Evolutionary conservation across 2,113 vertebrate genomes (phyloP), one percentile per base, ranked within the genome.

Genomic region (Rissa tridactyla): DNA sequence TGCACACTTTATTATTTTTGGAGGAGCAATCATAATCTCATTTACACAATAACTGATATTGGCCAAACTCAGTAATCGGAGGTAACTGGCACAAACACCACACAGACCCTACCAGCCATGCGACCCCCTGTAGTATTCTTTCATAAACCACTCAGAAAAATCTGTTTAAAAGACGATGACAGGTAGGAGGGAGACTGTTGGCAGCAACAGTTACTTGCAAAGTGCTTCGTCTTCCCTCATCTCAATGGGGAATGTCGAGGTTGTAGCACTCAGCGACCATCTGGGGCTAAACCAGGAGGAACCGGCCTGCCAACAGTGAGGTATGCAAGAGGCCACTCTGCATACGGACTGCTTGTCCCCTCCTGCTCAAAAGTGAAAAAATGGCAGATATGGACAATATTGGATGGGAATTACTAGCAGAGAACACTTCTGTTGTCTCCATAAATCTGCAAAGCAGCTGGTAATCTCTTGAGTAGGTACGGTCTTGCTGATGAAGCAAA

Each of bases 291-390:
- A 82, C 5, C 22, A 49, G 1, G 20, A 79, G 55, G 57, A 92
- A 49, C 0, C 3, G n/a, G n/a, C 5, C 52, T 15, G n/a, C 20
- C 72, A 32, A 10, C 17, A 54, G 25, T 1, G 2, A 30, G 20
- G 8, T 8, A 9, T 3, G 18, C 25, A 40, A 11, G 32, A 61
- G 36, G 40, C 8, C 44, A 20, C 34, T 19, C 30, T 9, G 15
- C 26, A n/a, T 5, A 8, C 0, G 8, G 36, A 61, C 46, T 49
- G 47, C 15, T 51, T 15, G 40, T 55, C 15, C 55, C 36, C 49
- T 86, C 49, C 70, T 46, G 36, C 60, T 61, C 80, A 30, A 32
- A 42, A 32, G 23, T 15, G n/a, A 23, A 29, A 57, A 1, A n/a
- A 27, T 2, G 13, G 19, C 25, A 88, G 36, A 9, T 13, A 18